A percentile compares a stretch with the other conserved stretches of the same genome.
Conservation (phyloP, 2,888 invertebrate species). For the Scrobipalpa costella region DNA sequence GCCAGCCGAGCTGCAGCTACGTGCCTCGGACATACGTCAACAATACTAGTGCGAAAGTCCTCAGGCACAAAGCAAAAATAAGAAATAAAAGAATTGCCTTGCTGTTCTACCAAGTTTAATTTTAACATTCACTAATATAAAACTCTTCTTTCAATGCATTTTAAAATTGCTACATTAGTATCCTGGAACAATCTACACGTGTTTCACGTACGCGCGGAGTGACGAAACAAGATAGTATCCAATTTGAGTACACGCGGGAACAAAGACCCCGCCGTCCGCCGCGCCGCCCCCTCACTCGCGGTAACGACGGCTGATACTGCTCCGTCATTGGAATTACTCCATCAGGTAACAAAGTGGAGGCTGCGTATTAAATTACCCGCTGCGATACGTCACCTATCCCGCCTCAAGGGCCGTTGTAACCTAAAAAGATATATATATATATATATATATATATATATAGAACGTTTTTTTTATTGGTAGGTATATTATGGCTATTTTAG, state of each 20-base stretch:
- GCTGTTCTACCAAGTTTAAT: too few relatives aligned
- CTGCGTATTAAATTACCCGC: constrained; percentile 52
- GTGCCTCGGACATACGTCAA: neutral
- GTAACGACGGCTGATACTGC: constrained; percentile 36
- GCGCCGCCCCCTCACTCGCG: neutral
- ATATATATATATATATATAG: too few relatives aligned
- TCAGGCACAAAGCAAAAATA: neutral
- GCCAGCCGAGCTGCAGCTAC: constrained; percentile 46
- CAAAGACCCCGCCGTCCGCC: too few relatives aligned
- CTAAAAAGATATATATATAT: too few relatives aligned
- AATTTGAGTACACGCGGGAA: constrained; percentile 3
- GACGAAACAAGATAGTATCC: constrained; percentile 1
- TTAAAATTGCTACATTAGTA: too few relatives aligned
- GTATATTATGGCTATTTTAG: too few relatives aligned
- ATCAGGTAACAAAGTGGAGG: constrained; percentile 54
- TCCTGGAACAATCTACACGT: neutral
- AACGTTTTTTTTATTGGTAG: too few relatives aligned
- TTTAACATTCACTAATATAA: too few relatives aligned
- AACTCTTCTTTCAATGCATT: too few relatives aligned
- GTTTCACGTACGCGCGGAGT: neutral
- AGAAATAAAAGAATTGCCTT: neutral
- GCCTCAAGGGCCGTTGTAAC: too few relatives aligned
- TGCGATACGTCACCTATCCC: constrained; percentile 53
- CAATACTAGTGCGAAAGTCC: neutral
- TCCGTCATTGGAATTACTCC: constrained; percentile 50